phyloP scores from a whole-genome alignment of 92 coral and sea anemone genomes.

The Heliopora coerulea region DNA sequence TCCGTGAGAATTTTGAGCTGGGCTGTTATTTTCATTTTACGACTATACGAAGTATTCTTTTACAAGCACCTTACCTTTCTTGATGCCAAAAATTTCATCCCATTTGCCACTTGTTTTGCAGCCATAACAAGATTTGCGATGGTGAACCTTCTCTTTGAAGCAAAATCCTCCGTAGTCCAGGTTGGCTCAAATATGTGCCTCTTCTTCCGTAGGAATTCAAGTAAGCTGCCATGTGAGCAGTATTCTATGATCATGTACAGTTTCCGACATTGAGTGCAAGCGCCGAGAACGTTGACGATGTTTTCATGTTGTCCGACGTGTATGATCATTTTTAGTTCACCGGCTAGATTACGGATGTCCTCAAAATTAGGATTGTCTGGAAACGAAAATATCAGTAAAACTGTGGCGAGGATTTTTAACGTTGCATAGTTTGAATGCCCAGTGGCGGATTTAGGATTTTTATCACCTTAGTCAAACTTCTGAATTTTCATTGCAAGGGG shows the following conservation, averaged over 20 bases:
- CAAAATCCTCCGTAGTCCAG: constrained; percentile 39
- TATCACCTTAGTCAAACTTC: too few species aligned
- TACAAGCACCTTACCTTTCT: constrained; percentile 41
- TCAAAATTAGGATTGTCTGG: constrained; percentile 42
- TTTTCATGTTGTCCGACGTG: constrained; percentile 56
- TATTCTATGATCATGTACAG: constrained; percentile 53
- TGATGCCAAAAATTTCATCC: constrained; percentile 54
- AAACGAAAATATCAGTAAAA: constrained; percentile 18
- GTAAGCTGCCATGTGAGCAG: constrained; percentile 43
- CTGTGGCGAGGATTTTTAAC: too few species aligned
- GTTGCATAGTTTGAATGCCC: too few species aligned
- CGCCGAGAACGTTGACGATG: constrained; percentile 53
- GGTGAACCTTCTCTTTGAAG: constrained; percentile 43
- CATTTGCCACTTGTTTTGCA: constrained; percentile 47
- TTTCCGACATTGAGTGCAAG: constrained; percentile 44
- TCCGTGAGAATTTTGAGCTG: too few species aligned
- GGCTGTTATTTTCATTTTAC: too few species aligned
- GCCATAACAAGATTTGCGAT: constrained; percentile 37
- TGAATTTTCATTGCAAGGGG: too few species aligned
- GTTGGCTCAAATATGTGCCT: constrained; percentile 43
- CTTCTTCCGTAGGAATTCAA: constrained; percentile 41
- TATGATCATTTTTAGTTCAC: constrained; percentile 56
- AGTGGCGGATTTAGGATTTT: too few species aligned
- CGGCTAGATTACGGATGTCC: constrained; percentile 47
- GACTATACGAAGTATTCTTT: not conserved